Conservation (phyloP, 2,797 vertebrate species). For the Poeciliopsis paucimaculata region DNA sequence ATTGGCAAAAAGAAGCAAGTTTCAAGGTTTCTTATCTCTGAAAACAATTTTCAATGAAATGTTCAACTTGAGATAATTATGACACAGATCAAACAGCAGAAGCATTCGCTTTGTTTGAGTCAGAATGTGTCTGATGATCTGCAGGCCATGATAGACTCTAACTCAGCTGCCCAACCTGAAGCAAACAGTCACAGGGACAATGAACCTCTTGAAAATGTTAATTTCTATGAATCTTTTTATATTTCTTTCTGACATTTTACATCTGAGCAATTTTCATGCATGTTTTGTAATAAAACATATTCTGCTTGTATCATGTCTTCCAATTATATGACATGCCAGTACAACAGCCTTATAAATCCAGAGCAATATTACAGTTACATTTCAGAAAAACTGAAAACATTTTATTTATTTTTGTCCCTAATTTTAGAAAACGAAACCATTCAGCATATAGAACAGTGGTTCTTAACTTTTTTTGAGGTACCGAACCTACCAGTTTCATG, state of each 20-base stretch:
- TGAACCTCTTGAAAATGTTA: background rate
- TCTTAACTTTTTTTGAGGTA: no score
- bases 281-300: background rate
- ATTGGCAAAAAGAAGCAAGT: background rate
- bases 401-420: no score
- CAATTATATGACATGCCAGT: background rate
- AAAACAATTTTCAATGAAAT: background rate
- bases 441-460: no score
- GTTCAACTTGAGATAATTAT: background rate
- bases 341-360: background rate
- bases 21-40: background rate
- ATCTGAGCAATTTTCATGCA: background rate
- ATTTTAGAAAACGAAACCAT: no score
- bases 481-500: no score
- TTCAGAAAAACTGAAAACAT: background rate
- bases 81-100: background rate
- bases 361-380: background rate
- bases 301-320: background rate
- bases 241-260: background rate
- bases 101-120: background rate
- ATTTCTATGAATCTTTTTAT: background rate
- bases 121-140: background rate
- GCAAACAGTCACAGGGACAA: background rate
- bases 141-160: background rate
- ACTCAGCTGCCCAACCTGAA: background rate